These are phyloP conservation scores for Danaus melanippus DNA, from an alignment of 1,140 invertebrate species.

Conservation along the genomic window DNA sequence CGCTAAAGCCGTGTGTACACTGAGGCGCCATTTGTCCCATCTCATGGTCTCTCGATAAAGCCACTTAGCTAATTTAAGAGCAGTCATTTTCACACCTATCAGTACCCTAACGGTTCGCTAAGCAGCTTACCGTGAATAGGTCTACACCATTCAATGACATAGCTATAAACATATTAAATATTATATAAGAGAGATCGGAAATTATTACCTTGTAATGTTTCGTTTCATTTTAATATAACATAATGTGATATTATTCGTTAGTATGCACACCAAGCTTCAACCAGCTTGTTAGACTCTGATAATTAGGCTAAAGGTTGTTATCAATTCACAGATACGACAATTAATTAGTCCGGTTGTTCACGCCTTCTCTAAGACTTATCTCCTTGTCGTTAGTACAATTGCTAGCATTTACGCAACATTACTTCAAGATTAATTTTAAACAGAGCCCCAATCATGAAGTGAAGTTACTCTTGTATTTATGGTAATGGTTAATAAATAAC, in stretches of 20 bases:
- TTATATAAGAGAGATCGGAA: no score
- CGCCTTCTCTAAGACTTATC: conserved; percentile 13
- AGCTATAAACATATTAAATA: no score
- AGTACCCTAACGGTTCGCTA: conserved; percentile 27
- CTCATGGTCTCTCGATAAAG: conserved; percentile 34
- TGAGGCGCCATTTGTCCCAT: conserved; percentile 28
- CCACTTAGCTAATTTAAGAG: conserved; percentile 45
- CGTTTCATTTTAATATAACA: not conserved
- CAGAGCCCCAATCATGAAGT: no score
- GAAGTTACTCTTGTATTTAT: no score
- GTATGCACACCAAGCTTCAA: conserved; percentile 3
- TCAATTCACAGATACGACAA: conserved; percentile 17
- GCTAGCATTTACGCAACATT: not conserved
- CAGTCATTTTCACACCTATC: conserved; percentile 37
- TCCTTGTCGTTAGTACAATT: conserved; percentile 7
- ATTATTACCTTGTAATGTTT: not conserved
- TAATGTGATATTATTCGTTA: no score
- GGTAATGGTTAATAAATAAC: no score
- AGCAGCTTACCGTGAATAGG: conserved; percentile 31
- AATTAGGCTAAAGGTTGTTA: conserved; percentile 13
- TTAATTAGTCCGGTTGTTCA: conserved; percentile 15
- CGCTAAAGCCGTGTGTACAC: conserved; percentile 16
- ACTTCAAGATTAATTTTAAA: not conserved
- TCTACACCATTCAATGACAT: not conserved
- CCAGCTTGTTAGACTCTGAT: conserved; percentile 11